Evolutionary conservation across 2,113 vertebrate genomes (phyloP).

Genomic region (Ptychochromis oligacanthus): DNA sequence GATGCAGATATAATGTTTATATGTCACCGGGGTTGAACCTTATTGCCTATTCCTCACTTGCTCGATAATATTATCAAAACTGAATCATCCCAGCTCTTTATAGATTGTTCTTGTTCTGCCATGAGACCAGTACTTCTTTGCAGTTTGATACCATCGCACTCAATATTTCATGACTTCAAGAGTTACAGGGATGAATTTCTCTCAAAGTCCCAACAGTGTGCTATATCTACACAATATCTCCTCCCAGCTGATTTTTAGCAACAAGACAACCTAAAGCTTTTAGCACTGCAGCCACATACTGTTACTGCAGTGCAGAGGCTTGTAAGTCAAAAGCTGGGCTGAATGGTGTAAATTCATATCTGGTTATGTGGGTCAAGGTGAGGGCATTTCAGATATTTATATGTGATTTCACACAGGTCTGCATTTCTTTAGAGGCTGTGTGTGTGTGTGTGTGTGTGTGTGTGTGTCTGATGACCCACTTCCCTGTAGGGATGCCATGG

Average conservation of each 20-base stretch:
- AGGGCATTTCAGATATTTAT: slow-evolving; percentile 21
- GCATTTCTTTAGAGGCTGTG: background rate
- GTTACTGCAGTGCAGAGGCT: slow-evolving; percentile 4
- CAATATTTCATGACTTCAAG: slow-evolving; percentile 63
- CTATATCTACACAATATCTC: slow-evolving; percentile 12
- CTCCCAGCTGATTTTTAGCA: slow-evolving; percentile 8
- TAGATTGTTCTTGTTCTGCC: slow-evolving; percentile 43
- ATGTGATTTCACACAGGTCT: slow-evolving; percentile 7
- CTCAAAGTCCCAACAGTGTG: slow-evolving; percentile 16
- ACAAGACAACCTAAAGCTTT: slow-evolving; percentile 36
- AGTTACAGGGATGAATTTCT: slow-evolving; percentile 41
- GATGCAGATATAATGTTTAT: slow-evolving; percentile 43
- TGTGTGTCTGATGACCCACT: background rate
- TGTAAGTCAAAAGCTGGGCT: background rate
- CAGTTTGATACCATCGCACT: slow-evolving; percentile 56
- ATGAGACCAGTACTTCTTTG: slow-evolving; percentile 53
- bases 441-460: background rate
- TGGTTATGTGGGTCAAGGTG: slow-evolving; percentile 26
- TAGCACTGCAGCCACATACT: background rate
- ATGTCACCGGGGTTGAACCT: slow-evolving; percentile 40
- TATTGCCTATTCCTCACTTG: slow-evolving; percentile 51
- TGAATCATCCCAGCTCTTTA: slow-evolving; percentile 51
- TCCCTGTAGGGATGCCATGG: slow-evolving; percentile 35
- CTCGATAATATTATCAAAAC: slow-evolving; percentile 56
- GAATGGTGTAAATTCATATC: slow-evolving; percentile 3